Conservation (phyloP, 2,888 invertebrate species). For the Helicoverpa assulta region DNA sequence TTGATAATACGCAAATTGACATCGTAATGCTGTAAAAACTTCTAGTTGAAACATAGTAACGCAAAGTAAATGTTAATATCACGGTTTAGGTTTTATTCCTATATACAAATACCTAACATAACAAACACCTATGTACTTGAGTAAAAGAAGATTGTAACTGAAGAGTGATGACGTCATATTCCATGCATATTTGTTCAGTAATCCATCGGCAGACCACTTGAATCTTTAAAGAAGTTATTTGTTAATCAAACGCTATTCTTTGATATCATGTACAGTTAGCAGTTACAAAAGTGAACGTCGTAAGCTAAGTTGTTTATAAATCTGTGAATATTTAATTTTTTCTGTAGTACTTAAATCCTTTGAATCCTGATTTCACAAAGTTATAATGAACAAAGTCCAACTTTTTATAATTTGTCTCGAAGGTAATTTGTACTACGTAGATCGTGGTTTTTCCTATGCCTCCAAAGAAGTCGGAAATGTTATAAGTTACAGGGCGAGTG, state of each 20-base stretch:
- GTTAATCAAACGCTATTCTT: constrained; percentile 41
- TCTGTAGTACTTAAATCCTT: no score
- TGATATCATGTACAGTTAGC: constrained; percentile 24
- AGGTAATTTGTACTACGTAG: background rate
- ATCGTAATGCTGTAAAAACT: background rate
- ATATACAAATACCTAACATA: no score
- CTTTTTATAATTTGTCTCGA: background rate
- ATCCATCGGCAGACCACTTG: constrained; percentile 30
- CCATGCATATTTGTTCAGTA: constrained; percentile 8
- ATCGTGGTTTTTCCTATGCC: background rate
- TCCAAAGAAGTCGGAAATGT: background rate
- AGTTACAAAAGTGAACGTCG: background rate
- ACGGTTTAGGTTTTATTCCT: constrained; percentile 1
- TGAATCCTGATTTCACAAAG: no score
- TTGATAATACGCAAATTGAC: constrained; percentile 10
- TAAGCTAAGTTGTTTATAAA: no score
- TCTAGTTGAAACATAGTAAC: background rate
- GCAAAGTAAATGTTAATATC: background rate
- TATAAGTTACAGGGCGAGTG: background rate
- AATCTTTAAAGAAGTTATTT: constrained; percentile 36
- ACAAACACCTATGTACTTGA: background rate
- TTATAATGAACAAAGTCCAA: no score
- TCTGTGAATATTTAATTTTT: no score
- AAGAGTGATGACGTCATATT: constrained; percentile 9
- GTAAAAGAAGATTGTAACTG: background rate